Conservation (phyloP, 2,113 vertebrate species). For the Nettapus auritus region DNA sequence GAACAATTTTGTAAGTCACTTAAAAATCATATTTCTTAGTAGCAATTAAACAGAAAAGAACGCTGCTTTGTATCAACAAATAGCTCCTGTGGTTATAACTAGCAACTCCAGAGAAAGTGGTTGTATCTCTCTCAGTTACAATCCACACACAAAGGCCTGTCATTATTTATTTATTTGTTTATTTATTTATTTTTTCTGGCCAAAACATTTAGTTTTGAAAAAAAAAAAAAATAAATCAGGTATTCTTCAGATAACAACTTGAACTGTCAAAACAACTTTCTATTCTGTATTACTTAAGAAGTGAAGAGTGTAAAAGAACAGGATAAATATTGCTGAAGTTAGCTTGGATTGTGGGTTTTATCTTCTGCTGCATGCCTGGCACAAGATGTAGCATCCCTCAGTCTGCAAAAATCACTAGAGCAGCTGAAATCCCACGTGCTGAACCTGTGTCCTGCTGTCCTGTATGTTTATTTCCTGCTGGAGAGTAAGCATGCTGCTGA, state of each 20-base stretch:
- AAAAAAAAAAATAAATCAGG: background rate
- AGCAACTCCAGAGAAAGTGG: background rate
- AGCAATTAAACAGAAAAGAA: background rate
- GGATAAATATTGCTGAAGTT: background rate
- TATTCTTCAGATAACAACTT: background rate
- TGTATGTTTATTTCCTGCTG: background rate
- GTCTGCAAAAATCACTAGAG: background rate
- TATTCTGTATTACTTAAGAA: background rate
- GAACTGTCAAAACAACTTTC: background rate
- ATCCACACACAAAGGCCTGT: background rate
- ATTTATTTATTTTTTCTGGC: background rate
- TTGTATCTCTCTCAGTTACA: background rate
- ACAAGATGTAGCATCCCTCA: background rate
- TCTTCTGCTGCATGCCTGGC: rapidly evolving
- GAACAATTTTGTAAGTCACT: background rate
- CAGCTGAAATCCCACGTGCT: background rate
- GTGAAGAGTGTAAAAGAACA: background rate
- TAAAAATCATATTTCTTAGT: slow-evolving; percentile 7
- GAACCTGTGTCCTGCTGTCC: background rate
- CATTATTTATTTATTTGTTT: background rate
- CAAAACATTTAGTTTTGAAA: background rate
- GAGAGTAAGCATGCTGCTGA: background rate
- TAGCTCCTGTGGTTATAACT: background rate
- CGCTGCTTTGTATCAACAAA: background rate
- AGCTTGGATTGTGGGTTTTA: background rate